Percentiles rank a stretch among this genome's conserved stretches.
phyloP scores from a whole-genome alignment of 2,113 vertebrate genomes.

The Mus musculus region DNA sequence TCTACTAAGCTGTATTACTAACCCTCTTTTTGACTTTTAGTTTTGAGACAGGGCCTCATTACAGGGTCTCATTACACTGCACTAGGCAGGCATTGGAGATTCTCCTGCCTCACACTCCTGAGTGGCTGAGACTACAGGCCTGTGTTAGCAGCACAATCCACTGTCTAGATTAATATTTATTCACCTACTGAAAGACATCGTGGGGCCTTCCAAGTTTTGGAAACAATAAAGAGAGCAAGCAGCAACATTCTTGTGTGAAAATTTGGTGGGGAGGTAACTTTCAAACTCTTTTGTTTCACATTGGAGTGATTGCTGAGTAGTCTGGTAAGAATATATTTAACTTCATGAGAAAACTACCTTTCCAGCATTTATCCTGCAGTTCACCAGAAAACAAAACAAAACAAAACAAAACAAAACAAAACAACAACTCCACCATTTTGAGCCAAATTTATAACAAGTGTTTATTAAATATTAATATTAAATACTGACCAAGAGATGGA shows the following conservation, averaged over 20 bases:
- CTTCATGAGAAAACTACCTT: slow-evolving; percentile 37
- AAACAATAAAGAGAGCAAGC: neutral
- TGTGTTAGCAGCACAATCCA: neutral
- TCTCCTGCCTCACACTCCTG: neutral
- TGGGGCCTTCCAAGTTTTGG: neutral
- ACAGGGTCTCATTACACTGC: neutral
- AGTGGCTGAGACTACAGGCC: neutral
- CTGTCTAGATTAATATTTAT: neutral
- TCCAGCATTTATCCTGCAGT: neutral
- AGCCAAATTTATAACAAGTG: too few species aligned
- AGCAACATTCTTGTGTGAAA: neutral
- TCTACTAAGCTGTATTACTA: neutral
- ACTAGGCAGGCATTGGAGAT: neutral
- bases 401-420: too few species aligned
- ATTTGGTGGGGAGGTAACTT: neutral
- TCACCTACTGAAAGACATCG: neutral
- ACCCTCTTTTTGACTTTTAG: neutral
- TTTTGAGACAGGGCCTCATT: neutral
- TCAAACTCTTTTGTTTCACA: neutral
- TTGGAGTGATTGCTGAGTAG: neutral
- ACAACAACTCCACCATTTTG: too few species aligned
- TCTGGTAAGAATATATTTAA: neutral
- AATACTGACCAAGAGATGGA: too few species aligned
- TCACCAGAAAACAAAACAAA: too few species aligned
- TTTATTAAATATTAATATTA: too few species aligned